A percentile compares a stretch with the other conserved stretches of the same genome.
These are phyloP conservation scores for Eledona agricola DNA, from an alignment of 2,888 invertebrate genomes.

Conservation along the genomic window DNA sequence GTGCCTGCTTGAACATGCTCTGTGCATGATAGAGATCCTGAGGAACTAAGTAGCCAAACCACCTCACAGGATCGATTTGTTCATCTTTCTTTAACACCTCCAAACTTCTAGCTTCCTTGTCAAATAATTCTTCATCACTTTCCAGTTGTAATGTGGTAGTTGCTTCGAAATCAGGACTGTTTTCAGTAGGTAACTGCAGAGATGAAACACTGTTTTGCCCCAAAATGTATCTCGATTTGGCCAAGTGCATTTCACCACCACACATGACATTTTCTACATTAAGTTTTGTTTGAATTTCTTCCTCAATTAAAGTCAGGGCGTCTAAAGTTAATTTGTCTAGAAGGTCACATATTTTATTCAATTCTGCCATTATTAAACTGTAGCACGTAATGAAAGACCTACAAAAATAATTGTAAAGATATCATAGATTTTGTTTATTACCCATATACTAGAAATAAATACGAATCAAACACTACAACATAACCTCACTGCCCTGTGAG, in stretches of 20 bases:
- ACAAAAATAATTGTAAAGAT: too few relatives aligned
- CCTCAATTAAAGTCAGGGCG: constrained; percentile 77
- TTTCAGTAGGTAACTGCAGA: constrained; percentile 76
- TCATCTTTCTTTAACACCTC: constrained; percentile 54
- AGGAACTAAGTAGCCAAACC: constrained; percentile 90
- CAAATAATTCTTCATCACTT: constrained; percentile 55
- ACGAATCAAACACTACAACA: too few relatives aligned
- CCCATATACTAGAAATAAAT: too few relatives aligned
- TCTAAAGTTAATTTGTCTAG: constrained; percentile 76
- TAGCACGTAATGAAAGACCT: too few relatives aligned
- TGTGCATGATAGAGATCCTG: constrained; percentile 80
- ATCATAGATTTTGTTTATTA: too few relatives aligned
- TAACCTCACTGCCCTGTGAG: too few relatives aligned
- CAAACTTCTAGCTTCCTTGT: constrained; percentile 53
- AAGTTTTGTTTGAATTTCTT: constrained; percentile 73
- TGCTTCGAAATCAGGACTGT: constrained; percentile 64
- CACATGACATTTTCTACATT: constrained; percentile 75
- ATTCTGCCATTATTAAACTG: constrained; percentile 49
- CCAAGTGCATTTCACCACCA: constrained; percentile 76
- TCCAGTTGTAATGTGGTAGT: constrained; percentile 55
- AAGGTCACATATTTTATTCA: constrained; percentile 66
- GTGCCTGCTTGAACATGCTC: constrained; percentile 74
- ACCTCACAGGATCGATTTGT: constrained; percentile 74
- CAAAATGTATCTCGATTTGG: constrained; percentile 81
- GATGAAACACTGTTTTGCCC: constrained; percentile 77